phyloP scores from a whole-genome alignment of 2,113 vertebrate species.

The Gambusia holbrooki region DNA sequence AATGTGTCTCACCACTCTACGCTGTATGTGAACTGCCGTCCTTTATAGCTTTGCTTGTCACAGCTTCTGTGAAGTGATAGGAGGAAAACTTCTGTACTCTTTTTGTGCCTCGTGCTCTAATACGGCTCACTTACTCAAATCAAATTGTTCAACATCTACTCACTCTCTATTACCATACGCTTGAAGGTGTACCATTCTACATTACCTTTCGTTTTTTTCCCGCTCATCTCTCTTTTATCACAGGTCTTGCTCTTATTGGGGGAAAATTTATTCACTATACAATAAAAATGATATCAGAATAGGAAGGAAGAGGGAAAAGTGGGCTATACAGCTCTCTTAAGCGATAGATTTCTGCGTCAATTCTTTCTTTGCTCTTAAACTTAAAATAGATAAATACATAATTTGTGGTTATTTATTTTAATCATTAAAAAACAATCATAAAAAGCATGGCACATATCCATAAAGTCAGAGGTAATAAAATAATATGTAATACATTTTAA shows the following conservation, averaged over 20 bases:
- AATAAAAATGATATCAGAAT: conserved; percentile 58
- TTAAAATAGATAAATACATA: no score
- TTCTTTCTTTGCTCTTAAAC: no score
- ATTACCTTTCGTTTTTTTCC: conserved; percentile 34
- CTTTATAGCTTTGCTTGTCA: conserved; percentile 27
- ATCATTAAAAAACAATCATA: no score
- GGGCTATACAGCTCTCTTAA: background rate
- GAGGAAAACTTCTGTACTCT: conserved; percentile 12
- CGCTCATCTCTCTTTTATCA: conserved; percentile 12
- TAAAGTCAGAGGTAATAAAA: no score
- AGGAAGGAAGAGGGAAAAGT: conserved; percentile 27
- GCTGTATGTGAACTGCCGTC: conserved; percentile 17
- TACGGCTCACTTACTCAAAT: conserved; percentile 45
- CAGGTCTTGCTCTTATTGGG: conserved; percentile 27
- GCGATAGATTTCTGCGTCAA: no score
- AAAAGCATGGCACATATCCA: no score
- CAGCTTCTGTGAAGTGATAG: conserved; percentile 37
- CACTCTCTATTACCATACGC: conserved; percentile 38
- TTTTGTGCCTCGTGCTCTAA: conserved; percentile 34
- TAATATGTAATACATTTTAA: no score
- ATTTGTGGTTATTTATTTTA: no score
- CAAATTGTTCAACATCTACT: conserved; percentile 22
- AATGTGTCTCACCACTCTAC: conserved; percentile 9
- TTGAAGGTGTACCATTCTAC: conserved; percentile 43
- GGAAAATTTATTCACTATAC: conserved; percentile 56